These are phyloP conservation scores for Bergia puertoricense DNA, from an alignment of 92 coral and sea anemone species.

Conservation along the genomic window DNA sequence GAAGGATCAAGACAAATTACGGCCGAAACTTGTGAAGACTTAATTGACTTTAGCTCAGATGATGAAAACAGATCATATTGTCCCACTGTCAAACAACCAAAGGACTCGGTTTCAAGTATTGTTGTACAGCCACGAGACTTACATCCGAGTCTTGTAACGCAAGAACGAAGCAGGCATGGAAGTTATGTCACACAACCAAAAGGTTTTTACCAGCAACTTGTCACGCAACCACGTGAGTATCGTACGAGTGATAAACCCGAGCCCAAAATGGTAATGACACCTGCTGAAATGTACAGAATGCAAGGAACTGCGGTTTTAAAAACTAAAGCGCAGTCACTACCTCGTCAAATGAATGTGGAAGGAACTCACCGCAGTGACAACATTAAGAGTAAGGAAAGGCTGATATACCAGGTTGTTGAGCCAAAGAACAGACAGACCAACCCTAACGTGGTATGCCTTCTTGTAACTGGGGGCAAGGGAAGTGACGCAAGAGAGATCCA, in stretches of 20 bases:
- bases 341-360: slow-evolving; percentile 29
- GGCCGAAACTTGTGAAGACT: neutral
- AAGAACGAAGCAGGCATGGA: neutral
- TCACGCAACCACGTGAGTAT: neutral
- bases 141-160: neutral
- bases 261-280: slow-evolving; percentile 20
- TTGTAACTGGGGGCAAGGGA: slow-evolving; percentile 90
- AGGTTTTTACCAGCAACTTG: neutral
- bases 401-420: neutral
- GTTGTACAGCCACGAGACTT: neutral
- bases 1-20: neutral
- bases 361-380: neutral
- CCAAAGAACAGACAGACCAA: slow-evolving; percentile 14
- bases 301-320: neutral
- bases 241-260: neutral
- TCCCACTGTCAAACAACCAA: neutral
- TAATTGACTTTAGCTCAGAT: slow-evolving; percentile 40
- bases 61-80: slow-evolving; percentile 7
- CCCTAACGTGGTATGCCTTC: slow-evolving; percentile 62
- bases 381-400: neutral
- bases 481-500: slow-evolving; percentile 74
- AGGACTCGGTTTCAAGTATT: neutral
- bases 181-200: neutral
- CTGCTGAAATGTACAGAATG: slow-evolving; percentile 39
- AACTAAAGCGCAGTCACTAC: slow-evolving; percentile 28